These are phyloP conservation scores for Drosophila rufa DNA, from an alignment of 1,140 invertebrate species.

Conservation along the genomic window DNA sequence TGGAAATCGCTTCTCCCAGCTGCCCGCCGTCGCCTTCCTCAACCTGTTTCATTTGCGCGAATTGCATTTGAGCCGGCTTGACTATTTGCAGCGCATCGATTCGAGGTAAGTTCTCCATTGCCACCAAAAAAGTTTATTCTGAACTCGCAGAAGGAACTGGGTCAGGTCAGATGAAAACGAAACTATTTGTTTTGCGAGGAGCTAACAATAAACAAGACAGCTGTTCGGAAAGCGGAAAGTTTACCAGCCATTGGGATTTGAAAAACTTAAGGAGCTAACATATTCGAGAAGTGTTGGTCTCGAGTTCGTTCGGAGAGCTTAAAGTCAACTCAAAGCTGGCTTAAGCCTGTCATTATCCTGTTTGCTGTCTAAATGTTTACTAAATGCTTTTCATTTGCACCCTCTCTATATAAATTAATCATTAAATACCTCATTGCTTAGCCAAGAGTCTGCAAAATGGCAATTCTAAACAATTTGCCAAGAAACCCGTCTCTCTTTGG, in stretches of 20 bases:
- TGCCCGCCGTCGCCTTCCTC: slow-evolving; percentile 91
- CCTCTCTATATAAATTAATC: slow-evolving; percentile 6
- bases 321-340: slow-evolving; percentile 7
- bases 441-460: neutral
- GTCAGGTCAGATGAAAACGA: slow-evolving; percentile 46
- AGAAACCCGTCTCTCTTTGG: slow-evolving; percentile 5
- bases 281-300: neutral
- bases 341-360: slow-evolving; percentile 8
- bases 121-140: slow-evolving; percentile 7
- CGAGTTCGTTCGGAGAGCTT: neutral
- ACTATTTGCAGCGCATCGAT: slow-evolving; percentile 89
- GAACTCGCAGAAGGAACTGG: slow-evolving; percentile 12
- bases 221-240: slow-evolving; percentile 10
- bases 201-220: slow-evolving; percentile 40
- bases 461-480: slow-evolving; percentile 9
- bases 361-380: slow-evolving; percentile 2
- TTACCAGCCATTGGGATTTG: slow-evolving; percentile 2
- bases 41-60: slow-evolving; percentile 91
- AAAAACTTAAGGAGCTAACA: slow-evolving; percentile 5
- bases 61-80: slow-evolving; percentile 89
- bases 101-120: slow-evolving; percentile 84
- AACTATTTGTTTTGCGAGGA: slow-evolving; percentile 25
- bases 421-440: neutral
- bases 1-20: slow-evolving; percentile 90
- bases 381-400: slow-evolving; percentile 6